phyloP scores from a whole-genome alignment of 2,888 invertebrate genomes.

The Brachypterus glaber region DNA sequence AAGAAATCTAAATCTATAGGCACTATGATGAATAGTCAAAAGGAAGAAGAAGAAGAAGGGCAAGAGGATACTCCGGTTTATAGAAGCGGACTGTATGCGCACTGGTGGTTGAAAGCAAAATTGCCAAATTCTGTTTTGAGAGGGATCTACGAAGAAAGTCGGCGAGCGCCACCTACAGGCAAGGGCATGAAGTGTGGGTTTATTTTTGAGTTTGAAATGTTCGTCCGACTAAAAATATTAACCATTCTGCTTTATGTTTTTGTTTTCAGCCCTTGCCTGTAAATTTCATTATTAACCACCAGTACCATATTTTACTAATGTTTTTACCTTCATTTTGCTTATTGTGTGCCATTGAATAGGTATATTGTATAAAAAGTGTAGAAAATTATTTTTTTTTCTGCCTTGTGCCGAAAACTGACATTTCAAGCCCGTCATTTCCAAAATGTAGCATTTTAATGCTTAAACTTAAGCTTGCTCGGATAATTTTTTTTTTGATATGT shows the following conservation, averaged over 20 bases:
- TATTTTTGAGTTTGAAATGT: slow-evolving; percentile 11
- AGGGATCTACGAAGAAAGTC: slow-evolving; percentile 38
- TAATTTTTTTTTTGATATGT: too few species aligned
- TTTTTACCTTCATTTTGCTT: too few species aligned
- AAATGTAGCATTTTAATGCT: too few species aligned
- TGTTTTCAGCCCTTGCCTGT: slow-evolving; percentile 21
- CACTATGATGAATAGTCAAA: not conserved
- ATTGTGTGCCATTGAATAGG: too few species aligned
- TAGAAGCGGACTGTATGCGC: slow-evolving; percentile 78
- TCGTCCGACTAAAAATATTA: slow-evolving; percentile 2
- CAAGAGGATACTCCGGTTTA: slow-evolving; percentile 44
- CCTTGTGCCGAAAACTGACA: too few species aligned
- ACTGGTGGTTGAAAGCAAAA: slow-evolving; percentile 89
- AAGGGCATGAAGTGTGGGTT: slow-evolving; percentile 35
- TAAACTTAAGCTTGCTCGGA: too few species aligned
- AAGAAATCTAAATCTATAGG: slow-evolving; percentile 33
- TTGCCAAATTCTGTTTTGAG: slow-evolving; percentile 54
- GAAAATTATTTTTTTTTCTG: too few species aligned
- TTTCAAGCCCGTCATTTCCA: too few species aligned
- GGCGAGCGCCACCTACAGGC: slow-evolving; percentile 38
- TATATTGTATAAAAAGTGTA: too few species aligned
- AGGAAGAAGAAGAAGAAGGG: slow-evolving; percentile 10
- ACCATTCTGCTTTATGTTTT: slow-evolving; percentile 14
- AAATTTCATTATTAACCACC: too few species aligned
- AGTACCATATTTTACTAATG: too few species aligned